phyloP scores from a whole-genome alignment of 2,888 invertebrate genomes.

The Drosophila affinis region DNA sequence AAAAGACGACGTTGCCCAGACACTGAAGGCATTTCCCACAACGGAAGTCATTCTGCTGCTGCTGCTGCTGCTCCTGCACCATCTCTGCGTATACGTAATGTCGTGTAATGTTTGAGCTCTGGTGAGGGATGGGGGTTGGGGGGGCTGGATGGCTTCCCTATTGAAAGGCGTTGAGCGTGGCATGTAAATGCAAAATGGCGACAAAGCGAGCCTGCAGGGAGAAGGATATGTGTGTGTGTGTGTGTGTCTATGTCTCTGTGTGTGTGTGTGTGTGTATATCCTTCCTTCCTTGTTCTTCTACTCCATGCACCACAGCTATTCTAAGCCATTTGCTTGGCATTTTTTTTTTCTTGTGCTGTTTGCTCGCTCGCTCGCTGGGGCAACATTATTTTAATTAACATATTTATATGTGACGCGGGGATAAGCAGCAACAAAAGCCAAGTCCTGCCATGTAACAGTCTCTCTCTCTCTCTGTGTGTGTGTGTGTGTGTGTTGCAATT shows the following conservation, averaged over 20 bases:
- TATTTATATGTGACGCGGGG: constrained; percentile 67
- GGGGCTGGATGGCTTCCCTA: constrained; percentile 55
- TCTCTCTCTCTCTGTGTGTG: neutral
- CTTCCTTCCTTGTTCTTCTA: neutral
- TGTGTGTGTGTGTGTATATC: neutral
- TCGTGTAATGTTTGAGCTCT: constrained; percentile 59
- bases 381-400: constrained; percentile 82
- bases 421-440: constrained; percentile 54
- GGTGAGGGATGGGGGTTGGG: neutral
- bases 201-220: constrained; percentile 80
- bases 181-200: constrained; percentile 80
- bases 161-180: constrained; percentile 77
- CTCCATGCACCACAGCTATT: constrained; percentile 58
- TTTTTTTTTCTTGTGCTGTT: constrained; percentile 31
- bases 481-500: constrained; percentile 62
- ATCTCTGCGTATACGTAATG: constrained; percentile 70
- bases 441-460: constrained; percentile 33
- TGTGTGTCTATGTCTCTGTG: too few relatives aligned
- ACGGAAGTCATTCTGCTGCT: constrained; percentile 69
- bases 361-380: constrained; percentile 53
- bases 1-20: constrained; percentile 57
- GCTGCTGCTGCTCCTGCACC: constrained; percentile 14
- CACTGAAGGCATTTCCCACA: constrained; percentile 73
- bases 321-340: constrained; percentile 68
- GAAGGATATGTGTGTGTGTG: constrained; percentile 10